Percentiles rank a stretch among this genome's conserved stretches.
These are phyloP conservation scores for Zaprionus nigranus DNA, from an alignment of 1,140 invertebrate genomes.

Conservation along the genomic window DNA sequence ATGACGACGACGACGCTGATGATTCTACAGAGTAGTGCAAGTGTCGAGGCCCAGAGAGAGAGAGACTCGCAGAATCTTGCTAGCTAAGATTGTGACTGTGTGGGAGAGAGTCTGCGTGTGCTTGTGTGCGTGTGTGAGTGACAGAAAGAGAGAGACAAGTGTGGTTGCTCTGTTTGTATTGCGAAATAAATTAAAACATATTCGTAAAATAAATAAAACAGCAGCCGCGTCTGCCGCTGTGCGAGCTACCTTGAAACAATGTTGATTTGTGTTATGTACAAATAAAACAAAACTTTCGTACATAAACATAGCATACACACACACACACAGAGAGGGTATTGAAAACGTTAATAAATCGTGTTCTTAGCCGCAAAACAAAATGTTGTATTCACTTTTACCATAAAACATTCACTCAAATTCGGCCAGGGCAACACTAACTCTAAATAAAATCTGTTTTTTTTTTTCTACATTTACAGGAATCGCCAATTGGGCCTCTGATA, in stretches of 20 bases:
- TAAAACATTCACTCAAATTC: conserved; percentile 21
- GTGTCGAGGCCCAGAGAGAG: conserved; percentile 41
- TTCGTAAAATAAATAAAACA: conserved; percentile 76
- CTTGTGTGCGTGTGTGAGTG: neutral
- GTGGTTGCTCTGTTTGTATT: conserved; percentile 46
- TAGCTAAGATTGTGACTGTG: neutral
- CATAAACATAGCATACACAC: conserved; percentile 14
- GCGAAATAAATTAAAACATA: conserved; percentile 75
- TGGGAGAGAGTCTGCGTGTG: neutral
- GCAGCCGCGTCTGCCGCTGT: conserved; percentile 23
- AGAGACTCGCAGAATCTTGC: conserved; percentile 30
- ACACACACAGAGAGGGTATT: conserved; percentile 9
- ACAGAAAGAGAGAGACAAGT: neutral
- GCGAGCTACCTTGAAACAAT: conserved; percentile 66
- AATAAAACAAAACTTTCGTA: neutral
- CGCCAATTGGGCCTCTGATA: conserved; percentile 81
- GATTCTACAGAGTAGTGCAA: conserved; percentile 55
- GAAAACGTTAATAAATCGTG: conserved; percentile 48
- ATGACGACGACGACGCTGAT: neutral
- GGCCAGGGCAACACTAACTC: neutral
- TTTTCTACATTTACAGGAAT: conserved; percentile 73
- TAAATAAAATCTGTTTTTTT: conserved; percentile 47
- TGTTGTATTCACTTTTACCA: conserved; percentile 16
- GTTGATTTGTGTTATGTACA: conserved; percentile 52
- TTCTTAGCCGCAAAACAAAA: conserved; percentile 8